Conservation (phyloP, 2,113 vertebrate species). For the Tricholaema leucomelas region DNA sequence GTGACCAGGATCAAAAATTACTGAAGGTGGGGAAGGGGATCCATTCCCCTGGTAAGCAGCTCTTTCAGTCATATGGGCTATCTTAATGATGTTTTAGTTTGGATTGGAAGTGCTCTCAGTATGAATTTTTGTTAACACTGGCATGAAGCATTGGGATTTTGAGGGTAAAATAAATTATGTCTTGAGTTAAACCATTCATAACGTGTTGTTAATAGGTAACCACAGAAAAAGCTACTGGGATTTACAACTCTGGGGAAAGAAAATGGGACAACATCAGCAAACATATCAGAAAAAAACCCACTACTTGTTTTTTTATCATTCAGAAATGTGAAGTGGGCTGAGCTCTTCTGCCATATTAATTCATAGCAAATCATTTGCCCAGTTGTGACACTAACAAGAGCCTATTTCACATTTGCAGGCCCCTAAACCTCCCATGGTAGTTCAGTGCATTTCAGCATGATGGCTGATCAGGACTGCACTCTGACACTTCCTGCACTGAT, state of each 20-base stretch:
- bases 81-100: not conserved
- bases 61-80: not conserved
- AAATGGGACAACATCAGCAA: not conserved
- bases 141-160: not conserved
- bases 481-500: conserved; percentile 37
- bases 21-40: not conserved
- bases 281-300: not conserved
- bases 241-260: not conserved
- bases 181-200: conserved; percentile 15
- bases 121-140: not conserved
- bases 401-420: conserved; percentile 45
- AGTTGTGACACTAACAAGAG: conserved; percentile 47
- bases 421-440: conserved; percentile 28
- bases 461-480: conserved; percentile 25
- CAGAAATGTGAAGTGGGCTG: not conserved
- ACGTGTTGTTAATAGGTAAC: conserved; percentile 6
- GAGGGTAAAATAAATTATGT: not conserved
- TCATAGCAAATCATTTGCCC: conserved; percentile 33
- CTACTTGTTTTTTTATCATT: not conserved
- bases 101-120: not conserved
- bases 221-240: not conserved
- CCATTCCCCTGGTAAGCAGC: not conserved
- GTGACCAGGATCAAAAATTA: not conserved
- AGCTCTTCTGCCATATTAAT: conserved; percentile 28
- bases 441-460: conserved; percentile 19